These are phyloP conservation scores for Nemapogon koenigi DNA, from an alignment of 2,888 invertebrate genomes.

Conservation along the genomic window DNA sequence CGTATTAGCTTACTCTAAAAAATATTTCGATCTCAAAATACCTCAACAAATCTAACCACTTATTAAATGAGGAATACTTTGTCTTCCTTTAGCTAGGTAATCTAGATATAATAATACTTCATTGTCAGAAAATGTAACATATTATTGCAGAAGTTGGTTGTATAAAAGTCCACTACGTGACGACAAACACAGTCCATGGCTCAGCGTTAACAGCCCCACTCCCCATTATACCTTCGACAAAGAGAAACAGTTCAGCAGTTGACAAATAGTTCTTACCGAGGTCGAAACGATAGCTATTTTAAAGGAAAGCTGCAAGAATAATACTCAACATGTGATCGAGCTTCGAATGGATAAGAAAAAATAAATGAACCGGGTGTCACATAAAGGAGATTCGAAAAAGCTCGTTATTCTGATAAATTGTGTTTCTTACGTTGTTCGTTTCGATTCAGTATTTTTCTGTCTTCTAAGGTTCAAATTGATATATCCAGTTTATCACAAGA, in stretches of 20 bases:
- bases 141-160: no score
- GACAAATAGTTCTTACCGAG: conserved; percentile 36
- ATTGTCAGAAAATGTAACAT: no score
- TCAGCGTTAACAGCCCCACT: no score
- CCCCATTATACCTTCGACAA: no score
- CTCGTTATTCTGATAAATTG: conserved; percentile 60
- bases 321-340: conserved; percentile 50
- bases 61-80: no score
- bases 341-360: conserved; percentile 55
- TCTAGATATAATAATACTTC: no score
- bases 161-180: no score
- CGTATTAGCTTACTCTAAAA: no score
- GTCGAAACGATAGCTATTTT: conserved; percentile 42
- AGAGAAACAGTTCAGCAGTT: conserved; percentile 23
- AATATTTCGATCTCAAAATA: no score
- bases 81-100: no score
- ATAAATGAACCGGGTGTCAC: conserved; percentile 58
- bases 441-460: conserved; percentile 33
- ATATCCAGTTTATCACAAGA: conserved; percentile 13
- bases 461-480: conserved; percentile 34
- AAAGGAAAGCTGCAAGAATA: conserved; percentile 43
- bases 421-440: conserved; percentile 34
- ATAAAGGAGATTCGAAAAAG: conserved; percentile 54
- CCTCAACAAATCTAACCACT: no score
- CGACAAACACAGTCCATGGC: no score